Percentiles rank a stretch among this genome's conserved stretches.
Evolutionary conservation across 2,888 invertebrate species (phyloP).

Genomic region (Phymatocera aterrima): DNA sequence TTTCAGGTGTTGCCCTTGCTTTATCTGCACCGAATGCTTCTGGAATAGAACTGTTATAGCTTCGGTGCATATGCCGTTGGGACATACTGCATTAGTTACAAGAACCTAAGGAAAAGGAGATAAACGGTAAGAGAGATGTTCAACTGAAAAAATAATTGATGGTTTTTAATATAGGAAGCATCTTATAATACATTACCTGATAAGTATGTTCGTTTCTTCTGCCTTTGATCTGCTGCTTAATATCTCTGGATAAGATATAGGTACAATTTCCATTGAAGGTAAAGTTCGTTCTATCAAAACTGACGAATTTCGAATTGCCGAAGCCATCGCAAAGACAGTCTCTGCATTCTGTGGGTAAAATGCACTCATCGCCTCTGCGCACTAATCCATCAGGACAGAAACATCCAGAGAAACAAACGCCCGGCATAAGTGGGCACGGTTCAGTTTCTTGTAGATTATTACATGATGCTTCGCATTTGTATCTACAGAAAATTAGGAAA

Average conservation of each 20-base stretch:
- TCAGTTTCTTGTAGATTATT: conserved; percentile 78
- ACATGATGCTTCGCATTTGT: conserved; percentile 87
- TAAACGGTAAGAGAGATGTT: conserved; percentile 25
- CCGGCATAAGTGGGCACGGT: conserved; percentile 80
- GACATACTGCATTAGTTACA: conserved; percentile 84
- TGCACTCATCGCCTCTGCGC: conserved; percentile 82
- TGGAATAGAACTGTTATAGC: conserved; percentile 82
- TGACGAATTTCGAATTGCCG: conserved; percentile 88
- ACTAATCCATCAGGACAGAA: conserved; percentile 88
- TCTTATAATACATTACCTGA: conserved; percentile 72
- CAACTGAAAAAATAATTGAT: too few relatives aligned
- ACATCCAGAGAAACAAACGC: conserved; percentile 88
- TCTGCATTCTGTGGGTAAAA: conserved; percentile 83
- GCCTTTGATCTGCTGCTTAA: conserved; percentile 71
- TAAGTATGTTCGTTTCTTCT: conserved; percentile 74
- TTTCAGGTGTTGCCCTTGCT: conserved; percentile 43
- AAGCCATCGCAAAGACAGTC: conserved; percentile 86
- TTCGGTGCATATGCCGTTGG: conserved; percentile 81
- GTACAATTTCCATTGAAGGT: conserved; percentile 91
- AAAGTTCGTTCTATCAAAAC: conserved; percentile 88
- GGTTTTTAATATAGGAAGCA: conserved; percentile 2
- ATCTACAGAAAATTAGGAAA: conserved; percentile 53
- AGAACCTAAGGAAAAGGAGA: conserved; percentile 78
- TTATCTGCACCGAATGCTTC: conserved; percentile 78
- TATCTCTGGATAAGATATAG: conserved; percentile 85